These are phyloP conservation scores for Morpho deidamia DNA, from an alignment of 2,888 invertebrate genomes.

Conservation along the genomic window DNA sequence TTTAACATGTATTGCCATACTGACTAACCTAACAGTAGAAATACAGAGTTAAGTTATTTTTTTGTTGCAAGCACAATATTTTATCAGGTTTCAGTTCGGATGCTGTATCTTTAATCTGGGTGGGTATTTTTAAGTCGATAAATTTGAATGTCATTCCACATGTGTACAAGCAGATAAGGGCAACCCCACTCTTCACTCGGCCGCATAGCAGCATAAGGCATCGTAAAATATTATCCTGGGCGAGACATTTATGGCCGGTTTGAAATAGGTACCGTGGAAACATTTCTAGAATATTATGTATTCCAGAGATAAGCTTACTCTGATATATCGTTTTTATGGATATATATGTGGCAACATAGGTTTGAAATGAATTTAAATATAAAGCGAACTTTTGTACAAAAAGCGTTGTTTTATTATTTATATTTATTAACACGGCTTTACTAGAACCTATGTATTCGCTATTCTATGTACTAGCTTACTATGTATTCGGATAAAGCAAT, in stretches of 20 bases:
- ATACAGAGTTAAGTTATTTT: background rate
- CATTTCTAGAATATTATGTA: conserved; percentile 48
- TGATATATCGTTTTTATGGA: background rate
- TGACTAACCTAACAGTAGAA: background rate
- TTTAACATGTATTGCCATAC: background rate
- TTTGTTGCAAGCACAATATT: conserved; percentile 12
- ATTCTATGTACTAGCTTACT: too few relatives aligned
- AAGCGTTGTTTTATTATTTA: too few relatives aligned
- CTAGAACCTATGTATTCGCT: too few relatives aligned
- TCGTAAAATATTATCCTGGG: conserved; percentile 75
- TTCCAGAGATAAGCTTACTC: conserved; percentile 18
- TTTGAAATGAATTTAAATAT: too few relatives aligned
- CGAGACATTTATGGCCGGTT: conserved; percentile 66
- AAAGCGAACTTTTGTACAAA: too few relatives aligned
- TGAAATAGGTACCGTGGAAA: conserved; percentile 67
- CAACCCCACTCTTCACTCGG: conserved; percentile 40
- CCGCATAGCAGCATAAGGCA: conserved; percentile 50
- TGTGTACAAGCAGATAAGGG: conserved; percentile 66
- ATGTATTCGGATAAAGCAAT: too few relatives aligned
- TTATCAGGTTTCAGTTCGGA: conserved; percentile 29
- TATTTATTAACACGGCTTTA: too few relatives aligned
- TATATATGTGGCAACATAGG: background rate
- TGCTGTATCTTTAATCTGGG: conserved; percentile 67
- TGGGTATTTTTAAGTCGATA: conserved; percentile 73
- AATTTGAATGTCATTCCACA: conserved; percentile 73